Base-by-base conservation (phyloP, 2,888 invertebrate genomes). In the Papilio protenor region DNA sequence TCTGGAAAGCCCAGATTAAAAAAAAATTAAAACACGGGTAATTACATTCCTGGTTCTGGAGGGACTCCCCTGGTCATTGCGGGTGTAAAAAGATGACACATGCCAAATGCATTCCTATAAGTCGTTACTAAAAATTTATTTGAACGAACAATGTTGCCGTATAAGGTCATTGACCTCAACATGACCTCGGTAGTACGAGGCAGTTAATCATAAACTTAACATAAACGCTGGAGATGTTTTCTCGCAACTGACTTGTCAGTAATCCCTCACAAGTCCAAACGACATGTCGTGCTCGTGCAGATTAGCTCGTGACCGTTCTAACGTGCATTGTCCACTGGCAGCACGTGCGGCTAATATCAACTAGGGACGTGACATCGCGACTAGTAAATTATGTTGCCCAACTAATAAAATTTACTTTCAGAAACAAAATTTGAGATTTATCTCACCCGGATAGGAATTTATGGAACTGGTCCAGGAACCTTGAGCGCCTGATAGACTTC, bases 401-500 rank as follows among this genome's bases (percentile, higher is more conserved):
- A 61, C 3, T 59, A 14, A 14, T 23, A 14, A 55, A 55, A 16
- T 61, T 64, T 27, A 64, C 27, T 33, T 40, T 59, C 23, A 59
- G 40, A 40, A n/a, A n/a, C 40, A 8, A n/a, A 40, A 71, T 8
- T 8, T 40, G 40, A 40, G 8, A 40, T 40, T 8, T 40, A 71
- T 49, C 10, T 71, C 16, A 14, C 4, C 14, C 49, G 11, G 23
- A 10, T 52, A 64, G 74, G 74, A 74, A 74, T 74, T 74, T 59
- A 16, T 57, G 14, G 64, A 64, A 74, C 14, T 74, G 27, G 73
- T 57, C 45, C 21, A 12, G 18, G n/a, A 74, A 27, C 64, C 64
- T 74, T 49, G 74, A 74, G 61, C 47, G 61, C 12, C 49, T 23
- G 61, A 74, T 61, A 61, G 27, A 23, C 49, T 27, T 64, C 27